Evolutionary conservation across 1,140 invertebrate species (phyloP), one percentile per base, ranked within the genome.

Genomic region (Leptopilina boulardi): DNA sequence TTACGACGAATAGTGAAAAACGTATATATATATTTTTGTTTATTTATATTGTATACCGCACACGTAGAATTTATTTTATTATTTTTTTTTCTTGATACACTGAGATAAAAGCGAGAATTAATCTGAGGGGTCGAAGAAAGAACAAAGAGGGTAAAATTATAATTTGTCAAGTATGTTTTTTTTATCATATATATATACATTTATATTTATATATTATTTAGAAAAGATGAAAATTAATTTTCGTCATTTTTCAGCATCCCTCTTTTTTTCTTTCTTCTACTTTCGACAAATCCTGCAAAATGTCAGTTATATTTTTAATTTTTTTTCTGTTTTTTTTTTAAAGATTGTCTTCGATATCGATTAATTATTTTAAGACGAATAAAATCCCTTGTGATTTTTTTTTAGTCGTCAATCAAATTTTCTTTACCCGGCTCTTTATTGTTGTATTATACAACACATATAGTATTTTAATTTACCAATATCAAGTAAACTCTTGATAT

Each of bases 1-100:
- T 51, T 54, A 73, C 71, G 44, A 73, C 59, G 23, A 66, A 66
- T 66, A 66, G 13, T 66, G 59, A 13, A 66, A 38, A 66, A 34
- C 15, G 26, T 66, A 23, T 56, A 56, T 56, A 21, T 10, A 26
- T 38, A 66, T 66, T 34, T 30, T 59, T 26, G 3, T 30, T 30
- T 51, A 30, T 30, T 34, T 1, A n/a, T n/a, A 13, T n/a, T 66
- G 5, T n/a, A 66, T 11, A 34, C 23, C 59, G 59, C 26, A 66
- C 26, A 66, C 59, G 26, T 30, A 66, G 56, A 66, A n/a, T n/a
- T n/a, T n/a, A n/a, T n/a, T n/a, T n/a, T n/a, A n/a, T n/a, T n/a
- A n/a, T n/a, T n/a, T n/a, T 30, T 66, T 9, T 66, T 66, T 66
- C 9, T 59, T 66, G 26, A 66, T 66, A 66, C 59, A 66, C 59